These are phyloP conservation scores for Desmophyllum pertusum DNA, from an alignment of 92 coral and sea anemone species.

Conservation along the genomic window DNA sequence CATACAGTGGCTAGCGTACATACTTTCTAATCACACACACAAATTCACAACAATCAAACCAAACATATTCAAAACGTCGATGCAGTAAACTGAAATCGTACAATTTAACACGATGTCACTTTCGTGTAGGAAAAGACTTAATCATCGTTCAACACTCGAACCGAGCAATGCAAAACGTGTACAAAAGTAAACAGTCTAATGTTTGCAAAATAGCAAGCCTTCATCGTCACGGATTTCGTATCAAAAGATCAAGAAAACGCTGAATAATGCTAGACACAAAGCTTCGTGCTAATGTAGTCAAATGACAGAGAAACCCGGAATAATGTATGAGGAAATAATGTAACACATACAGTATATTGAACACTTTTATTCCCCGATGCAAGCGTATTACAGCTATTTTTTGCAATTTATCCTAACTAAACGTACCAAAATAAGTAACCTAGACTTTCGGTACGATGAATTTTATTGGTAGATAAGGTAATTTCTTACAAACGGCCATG, in stretches of 20 bases:
- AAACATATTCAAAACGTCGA: neutral
- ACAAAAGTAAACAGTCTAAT: neutral
- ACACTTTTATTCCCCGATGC: neutral
- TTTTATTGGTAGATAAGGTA: neutral
- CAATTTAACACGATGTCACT: neutral
- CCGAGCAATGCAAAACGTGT: neutral
- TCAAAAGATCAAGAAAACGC: neutral
- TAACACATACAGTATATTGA: neutral
- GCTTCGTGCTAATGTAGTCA: neutral
- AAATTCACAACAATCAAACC: no score
- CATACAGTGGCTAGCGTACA: no score
- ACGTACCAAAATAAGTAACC: neutral
- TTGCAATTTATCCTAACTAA: neutral
- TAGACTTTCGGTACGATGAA: neutral
- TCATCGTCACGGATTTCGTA: neutral
- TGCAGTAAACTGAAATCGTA: neutral
- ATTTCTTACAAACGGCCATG: neutral
- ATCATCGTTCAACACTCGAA: neutral
- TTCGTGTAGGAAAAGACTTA: no score
- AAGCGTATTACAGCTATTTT: neutral
- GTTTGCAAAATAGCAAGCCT: neutral
- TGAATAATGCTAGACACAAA: neutral
- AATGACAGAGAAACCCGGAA: neutral
- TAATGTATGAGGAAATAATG: neutral
- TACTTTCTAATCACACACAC: neutral